Evolutionary conservation across 2,888 invertebrate genomes (phyloP), one percentile per base, ranked within the genome.

Genomic region (Nephrocerus scutellatus): DNA sequence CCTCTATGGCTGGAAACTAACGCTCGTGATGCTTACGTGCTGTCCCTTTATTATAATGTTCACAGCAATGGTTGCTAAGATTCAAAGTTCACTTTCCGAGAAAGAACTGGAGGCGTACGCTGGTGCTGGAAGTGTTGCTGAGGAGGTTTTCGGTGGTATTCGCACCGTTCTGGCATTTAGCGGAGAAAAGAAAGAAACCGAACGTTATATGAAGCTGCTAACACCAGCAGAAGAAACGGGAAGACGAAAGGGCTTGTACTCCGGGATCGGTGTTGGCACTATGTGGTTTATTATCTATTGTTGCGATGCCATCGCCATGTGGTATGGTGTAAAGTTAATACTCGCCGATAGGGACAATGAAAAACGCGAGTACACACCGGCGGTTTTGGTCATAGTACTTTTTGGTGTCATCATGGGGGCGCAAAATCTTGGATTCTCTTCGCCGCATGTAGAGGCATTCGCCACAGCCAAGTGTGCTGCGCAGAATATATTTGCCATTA

Each of bases 1-100:
- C 55, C 63, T 75, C 2, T 83, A 84, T 57, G 89, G 89, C 36
- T 90, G 90, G 89, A 77, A 87, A 58, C 70, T 91, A 36, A 87
- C 90, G 0, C 68, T 88, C n/a, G 83, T 89, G 29, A 81, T 89
- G 39, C 63, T 90, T 33, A 76, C 80, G 16, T 79, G 84, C 43
- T 77, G 84, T 5, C 90, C 91, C 0, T 64, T 89, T 30, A 76
- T 89, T 30, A 82, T 84, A 1, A 70, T 77, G 6, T 75, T 84
- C 7, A 84, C 86, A 2, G 82, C 80, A 2, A 58, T 85, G 28
- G 83, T 90, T 28, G 81, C 86, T 5, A 83, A 80, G 46, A 57
- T 67, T 14, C 82, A 82, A 68, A 76, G 80, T 16, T 76, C 76
- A 0, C 59, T 83, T 30, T 78, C 82, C 0, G 75, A 75, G 3